Base-by-base conservation (phyloP, 2,888 invertebrate genomes). In the Chaitophorus viminalis region DNA sequence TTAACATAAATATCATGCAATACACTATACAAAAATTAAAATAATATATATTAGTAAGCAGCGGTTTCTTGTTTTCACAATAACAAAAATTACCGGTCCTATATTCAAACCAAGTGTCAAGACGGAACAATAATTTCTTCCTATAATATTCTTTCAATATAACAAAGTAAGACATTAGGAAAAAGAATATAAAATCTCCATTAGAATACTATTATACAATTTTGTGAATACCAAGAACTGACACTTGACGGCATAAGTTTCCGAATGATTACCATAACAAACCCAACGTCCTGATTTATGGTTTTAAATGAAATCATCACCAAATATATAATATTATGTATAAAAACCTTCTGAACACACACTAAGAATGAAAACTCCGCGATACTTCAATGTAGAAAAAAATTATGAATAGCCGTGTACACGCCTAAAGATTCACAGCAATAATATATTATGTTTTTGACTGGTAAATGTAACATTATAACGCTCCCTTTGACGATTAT, bases 201-300 rank as follows among this genome's bases (percentile, higher is more conserved):
- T 82, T 31, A 74, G 14, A 82, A 70, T 70, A 82, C 68, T 39
- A n/a, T 39, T 39, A 18, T 65, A 79, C 39, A 39, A 21, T 65
- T 39, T 18, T 18, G 17, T 70, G 46, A 82, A 70, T 52, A 82
- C 36, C 60, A 8, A 17, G 33, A n/a, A 65, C 25, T 79, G 65
- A 36, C 39, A 68, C 25, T 31, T 8, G 21, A 11, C 17, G 54
- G n/a, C 54, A 21, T 54, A 72, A 70, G 70, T 70, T 74, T 52
- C 52, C 31, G 31, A 54, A 70, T 31, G 46, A 81, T 79, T 87
- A 74, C 70, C 86, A 87, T 87, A 74, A 87, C 60, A 87, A 87
- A 87, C 74, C 70, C 8, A 31, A 60, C 21, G 79, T 79, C 54
- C 60, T 87, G 86, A 87, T 87, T 87, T 87, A 87, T 87, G 60